Evolutionary conservation across 2,888 invertebrate genomes (phyloP).

Genomic region (Agonopterix arenella): DNA sequence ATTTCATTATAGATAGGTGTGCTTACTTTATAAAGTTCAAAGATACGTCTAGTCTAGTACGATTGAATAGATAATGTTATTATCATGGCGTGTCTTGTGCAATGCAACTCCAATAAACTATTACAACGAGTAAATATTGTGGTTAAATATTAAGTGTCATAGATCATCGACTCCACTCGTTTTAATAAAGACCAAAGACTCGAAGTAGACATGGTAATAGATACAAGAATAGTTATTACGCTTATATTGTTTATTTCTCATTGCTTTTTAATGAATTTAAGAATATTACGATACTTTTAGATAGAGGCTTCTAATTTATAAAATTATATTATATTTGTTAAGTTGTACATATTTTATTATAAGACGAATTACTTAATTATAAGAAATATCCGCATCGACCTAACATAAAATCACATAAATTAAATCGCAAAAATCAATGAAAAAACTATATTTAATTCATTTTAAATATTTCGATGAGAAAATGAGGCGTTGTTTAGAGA

Average conservation of each 20-base stretch:
- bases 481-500: not conserved
- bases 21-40: slow-evolving; percentile 36
- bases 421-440: too few relatives aligned
- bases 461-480: not conserved
- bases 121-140: slow-evolving; percentile 55
- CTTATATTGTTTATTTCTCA: slow-evolving; percentile 27
- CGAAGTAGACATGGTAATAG: slow-evolving; percentile 26
- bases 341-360: slow-evolving; percentile 38
- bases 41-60: slow-evolving; percentile 25
- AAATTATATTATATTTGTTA: slow-evolving; percentile 20
- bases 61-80: slow-evolving; percentile 26
- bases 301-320: slow-evolving; percentile 20
- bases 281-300: slow-evolving; percentile 18
- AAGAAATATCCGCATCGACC: not conserved
- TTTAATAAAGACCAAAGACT: slow-evolving; percentile 38
- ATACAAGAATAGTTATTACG: slow-evolving; percentile 36
- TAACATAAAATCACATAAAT: not conserved
- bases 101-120: slow-evolving; percentile 37
- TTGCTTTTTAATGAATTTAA: slow-evolving; percentile 23
- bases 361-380: slow-evolving; percentile 17
- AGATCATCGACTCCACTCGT: slow-evolving; percentile 37
- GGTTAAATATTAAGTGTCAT: slow-evolving; percentile 21
- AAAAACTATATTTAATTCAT: too few relatives aligned
- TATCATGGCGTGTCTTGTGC: slow-evolving; percentile 40
- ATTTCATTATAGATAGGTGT: slow-evolving; percentile 44